These are phyloP conservation scores for Coregonus clupeaformis DNA, from an alignment of 2,113 vertebrate genomes.

Conservation along the genomic window DNA sequence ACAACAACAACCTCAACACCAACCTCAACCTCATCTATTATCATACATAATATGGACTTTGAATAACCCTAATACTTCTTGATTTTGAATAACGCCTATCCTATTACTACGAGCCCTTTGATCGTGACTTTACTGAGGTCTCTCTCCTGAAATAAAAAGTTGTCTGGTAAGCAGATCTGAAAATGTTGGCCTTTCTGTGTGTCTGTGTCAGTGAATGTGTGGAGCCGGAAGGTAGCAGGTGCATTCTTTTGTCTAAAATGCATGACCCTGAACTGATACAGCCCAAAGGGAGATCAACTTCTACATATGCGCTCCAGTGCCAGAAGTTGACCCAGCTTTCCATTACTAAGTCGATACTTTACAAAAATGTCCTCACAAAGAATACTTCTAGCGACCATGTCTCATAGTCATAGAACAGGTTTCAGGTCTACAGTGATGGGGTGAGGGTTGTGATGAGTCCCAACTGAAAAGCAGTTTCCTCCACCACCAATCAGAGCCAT, in stretches of 20 bases:
- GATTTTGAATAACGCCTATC: neutral
- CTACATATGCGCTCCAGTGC: no score
- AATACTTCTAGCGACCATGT: neutral
- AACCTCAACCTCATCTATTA: neutral
- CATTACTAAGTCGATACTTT: no score
- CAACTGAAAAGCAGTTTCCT: slow-evolving; percentile 96
- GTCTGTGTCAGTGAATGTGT: neutral
- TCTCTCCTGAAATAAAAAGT: slow-evolving; percentile 61
- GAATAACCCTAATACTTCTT: neutral
- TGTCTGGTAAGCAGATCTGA: slow-evolving; percentile 37
- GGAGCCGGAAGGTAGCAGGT: no score
- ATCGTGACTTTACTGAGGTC: slow-evolving; percentile 46
- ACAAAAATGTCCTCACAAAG: no score
- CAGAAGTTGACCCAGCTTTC: no score
- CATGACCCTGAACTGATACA: no score
- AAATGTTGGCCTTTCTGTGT: neutral
- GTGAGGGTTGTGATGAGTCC: slow-evolving; percentile 84
- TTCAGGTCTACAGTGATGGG: slow-evolving; percentile 74
- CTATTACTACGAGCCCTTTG: neutral
- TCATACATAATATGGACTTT: neutral
- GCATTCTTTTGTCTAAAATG: no score
- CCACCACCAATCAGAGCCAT: slow-evolving; percentile 86
- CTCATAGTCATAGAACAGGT: slow-evolving; percentile 29
- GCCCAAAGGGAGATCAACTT: no score
- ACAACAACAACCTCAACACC: neutral